These are phyloP conservation scores for Phasia obesa DNA, from an alignment of 2,888 invertebrate genomes.

Conservation along the genomic window DNA sequence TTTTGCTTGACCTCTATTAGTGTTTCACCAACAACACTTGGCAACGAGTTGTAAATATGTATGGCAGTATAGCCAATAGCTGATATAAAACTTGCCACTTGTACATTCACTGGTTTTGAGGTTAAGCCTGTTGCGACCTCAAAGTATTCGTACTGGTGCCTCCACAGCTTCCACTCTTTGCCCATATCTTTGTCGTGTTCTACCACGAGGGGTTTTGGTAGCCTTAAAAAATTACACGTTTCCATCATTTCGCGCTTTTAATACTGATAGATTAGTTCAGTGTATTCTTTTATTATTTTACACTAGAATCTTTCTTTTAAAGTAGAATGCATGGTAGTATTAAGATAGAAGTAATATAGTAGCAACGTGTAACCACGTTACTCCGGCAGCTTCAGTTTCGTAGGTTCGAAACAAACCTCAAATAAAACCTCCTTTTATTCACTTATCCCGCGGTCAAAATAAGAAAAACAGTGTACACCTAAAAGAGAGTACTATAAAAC, in stretches of 20 bases:
- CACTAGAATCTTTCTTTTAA: neutral
- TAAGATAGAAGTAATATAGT: too few species aligned
- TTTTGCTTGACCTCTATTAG: neutral
- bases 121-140: constrained; percentile 1
- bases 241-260: neutral
- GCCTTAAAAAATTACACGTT: neutral
- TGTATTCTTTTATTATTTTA: neutral
- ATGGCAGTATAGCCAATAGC: neutral
- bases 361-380: too few species aligned
- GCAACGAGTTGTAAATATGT: constrained; percentile 7
- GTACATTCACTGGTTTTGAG: neutral
- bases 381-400: too few species aligned
- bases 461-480: too few species aligned
- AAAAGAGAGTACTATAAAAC: too few species aligned
- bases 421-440: too few species aligned
- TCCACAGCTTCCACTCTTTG: constrained; percentile 17
- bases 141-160: constrained; percentile 1
- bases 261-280: too few species aligned
- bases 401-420: too few species aligned
- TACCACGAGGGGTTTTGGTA: neutral
- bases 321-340: too few species aligned
- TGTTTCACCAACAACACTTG: neutral
- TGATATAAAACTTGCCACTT: neutral
- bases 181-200: constrained; percentile 9
- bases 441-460: too few species aligned